Evolutionary conservation across 1,140 invertebrate species (phyloP).

Genomic region (Hermetia illucens): DNA sequence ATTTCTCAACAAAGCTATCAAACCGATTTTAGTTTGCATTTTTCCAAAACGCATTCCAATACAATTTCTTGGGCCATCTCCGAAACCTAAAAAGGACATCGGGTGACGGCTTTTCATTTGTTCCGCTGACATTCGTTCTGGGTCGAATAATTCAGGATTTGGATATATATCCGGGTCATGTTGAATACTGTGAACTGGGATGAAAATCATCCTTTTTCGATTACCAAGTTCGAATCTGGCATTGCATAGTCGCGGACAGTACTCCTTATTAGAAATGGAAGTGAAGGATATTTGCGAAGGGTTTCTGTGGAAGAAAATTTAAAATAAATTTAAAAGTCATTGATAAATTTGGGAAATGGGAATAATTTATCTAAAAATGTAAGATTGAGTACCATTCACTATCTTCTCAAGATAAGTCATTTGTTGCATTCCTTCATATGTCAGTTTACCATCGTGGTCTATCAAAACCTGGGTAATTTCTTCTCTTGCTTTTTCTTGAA

Average conservation of each 20-base stretch:
- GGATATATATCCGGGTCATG: constrained; percentile 36
- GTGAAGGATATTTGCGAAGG: constrained; percentile 37
- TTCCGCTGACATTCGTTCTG: constrained; percentile 47
- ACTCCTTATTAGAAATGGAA: constrained; percentile 30
- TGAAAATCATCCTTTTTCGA: constrained; percentile 24
- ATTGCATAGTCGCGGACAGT: constrained; percentile 26
- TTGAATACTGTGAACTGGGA: constrained; percentile 30
- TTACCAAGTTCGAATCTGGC: constrained; percentile 28
- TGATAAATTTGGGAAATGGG: constrained; percentile 5
- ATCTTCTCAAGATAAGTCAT: constrained; percentile 23
- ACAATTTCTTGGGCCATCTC: constrained; percentile 29
- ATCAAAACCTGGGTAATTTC: constrained; percentile 31
- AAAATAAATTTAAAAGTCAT: no score
- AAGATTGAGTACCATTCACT: constrained; percentile 13
- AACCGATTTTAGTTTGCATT: constrained; percentile 42
- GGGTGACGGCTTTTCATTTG: constrained; percentile 30
- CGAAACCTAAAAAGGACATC: constrained; percentile 44
- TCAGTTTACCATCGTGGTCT: constrained; percentile 25
- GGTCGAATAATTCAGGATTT: constrained; percentile 48
- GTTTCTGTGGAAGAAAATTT: constrained; percentile 37
- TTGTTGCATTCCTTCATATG: constrained; percentile 21
- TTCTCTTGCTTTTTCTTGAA: constrained; percentile 32
- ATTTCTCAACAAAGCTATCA: no score
- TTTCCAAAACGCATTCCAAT: constrained; percentile 45
- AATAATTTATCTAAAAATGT: constrained; percentile 1